Evolutionary conservation across 2,113 vertebrate species (phyloP), one percentile per base, ranked within the genome.

Genomic region (Hypomesus transpacificus): DNA sequence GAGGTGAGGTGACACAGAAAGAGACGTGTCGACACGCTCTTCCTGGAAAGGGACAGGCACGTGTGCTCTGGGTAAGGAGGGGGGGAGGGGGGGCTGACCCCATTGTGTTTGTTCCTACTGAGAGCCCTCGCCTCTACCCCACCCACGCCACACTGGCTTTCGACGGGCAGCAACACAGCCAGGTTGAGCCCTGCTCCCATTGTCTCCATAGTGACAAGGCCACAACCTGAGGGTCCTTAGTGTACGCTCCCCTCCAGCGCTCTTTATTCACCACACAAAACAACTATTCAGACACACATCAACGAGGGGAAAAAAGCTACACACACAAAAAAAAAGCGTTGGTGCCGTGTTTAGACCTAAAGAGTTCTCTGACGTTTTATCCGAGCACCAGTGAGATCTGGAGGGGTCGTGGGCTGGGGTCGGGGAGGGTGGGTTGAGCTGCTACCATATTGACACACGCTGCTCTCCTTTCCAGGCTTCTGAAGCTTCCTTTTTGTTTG

Each of bases 1-100:
- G 84, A 81, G 74, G 16, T 76, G 75, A 77, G 75, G 75, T 70
- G 68, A 74, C 74, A 14, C 73, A 64, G 72, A 67, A 74, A 78
- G 56, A 54, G 71, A 75, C 70, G 56, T 79, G 69, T 69, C 69
- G 77, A 78, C 54, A 46, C 72, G 80, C 73, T 75, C 17, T 13
- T n/a, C 73, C 78, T 72, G 59, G 21, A 52, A 61, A 68, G 59
- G 80, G 77, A 80, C 70, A 69, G 74, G 34, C 75, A 67, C 60
- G 69, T 77, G 79, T 57, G 16, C 46, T 50, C 21, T 28, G 69
- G 69, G 67, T 70, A 79, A 70, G 31, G 39, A 8, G 39, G 6
- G 53, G 17, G 53, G 53, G 53, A 2, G 62, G 26, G 81, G 75
- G 66, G 74, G 73, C 70, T 73, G 73, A 74, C 70, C 73, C 66